phyloP scores from a whole-genome alignment of 2,797 vertebrate genomes.

The Hypotaenidia philippensis region DNA sequence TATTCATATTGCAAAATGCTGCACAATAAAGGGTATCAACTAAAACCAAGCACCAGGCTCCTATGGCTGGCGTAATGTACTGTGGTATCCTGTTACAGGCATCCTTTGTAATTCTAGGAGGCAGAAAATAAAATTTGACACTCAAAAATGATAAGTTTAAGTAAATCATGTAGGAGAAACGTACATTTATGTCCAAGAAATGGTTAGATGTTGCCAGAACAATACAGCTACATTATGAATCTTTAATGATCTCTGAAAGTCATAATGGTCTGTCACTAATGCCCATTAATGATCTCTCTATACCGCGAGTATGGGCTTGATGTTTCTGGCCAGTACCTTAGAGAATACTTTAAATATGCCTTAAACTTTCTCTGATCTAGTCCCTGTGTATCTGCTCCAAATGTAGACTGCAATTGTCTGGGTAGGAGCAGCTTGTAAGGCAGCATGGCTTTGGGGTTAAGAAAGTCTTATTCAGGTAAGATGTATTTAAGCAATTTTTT shows the following conservation, averaged over 20 bases:
- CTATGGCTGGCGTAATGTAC: slow-evolving; percentile 81
- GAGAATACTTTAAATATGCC: slow-evolving; percentile 93
- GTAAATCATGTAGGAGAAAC: slow-evolving; percentile 80
- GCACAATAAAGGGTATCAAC: slow-evolving; percentile 52
- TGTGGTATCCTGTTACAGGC: slow-evolving; percentile 92
- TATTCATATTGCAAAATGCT: slow-evolving; percentile 63
- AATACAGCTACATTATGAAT: slow-evolving; percentile 92
- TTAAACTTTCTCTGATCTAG: slow-evolving; percentile 91
- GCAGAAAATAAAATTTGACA: slow-evolving; percentile 83
- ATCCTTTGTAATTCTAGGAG: slow-evolving; percentile 90
- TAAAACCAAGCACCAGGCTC: slow-evolving; percentile 59
- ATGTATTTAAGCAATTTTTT: slow-evolving; percentile 69
- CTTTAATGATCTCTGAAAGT: slow-evolving; percentile 98
- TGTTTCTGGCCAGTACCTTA: slow-evolving; percentile 89
- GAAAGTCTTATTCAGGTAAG: slow-evolving; percentile 97
- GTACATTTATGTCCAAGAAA: slow-evolving; percentile 80
- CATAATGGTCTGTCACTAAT: slow-evolving; percentile 98
- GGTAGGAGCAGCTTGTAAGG: slow-evolving; percentile 75
- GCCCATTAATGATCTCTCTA: slow-evolving; percentile 97
- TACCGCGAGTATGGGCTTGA: slow-evolving; percentile 92
- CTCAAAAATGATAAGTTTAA: slow-evolving; percentile 88
- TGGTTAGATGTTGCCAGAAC: slow-evolving; percentile 85
- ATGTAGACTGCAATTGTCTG: slow-evolving; percentile 81
- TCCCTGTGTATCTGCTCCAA: slow-evolving; percentile 79
- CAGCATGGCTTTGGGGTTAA: slow-evolving; percentile 93